Evolutionary conservation across 35 echinoderm and acorn worm species (phyloP).

Genomic region (Stichopus chloronotus): DNA sequence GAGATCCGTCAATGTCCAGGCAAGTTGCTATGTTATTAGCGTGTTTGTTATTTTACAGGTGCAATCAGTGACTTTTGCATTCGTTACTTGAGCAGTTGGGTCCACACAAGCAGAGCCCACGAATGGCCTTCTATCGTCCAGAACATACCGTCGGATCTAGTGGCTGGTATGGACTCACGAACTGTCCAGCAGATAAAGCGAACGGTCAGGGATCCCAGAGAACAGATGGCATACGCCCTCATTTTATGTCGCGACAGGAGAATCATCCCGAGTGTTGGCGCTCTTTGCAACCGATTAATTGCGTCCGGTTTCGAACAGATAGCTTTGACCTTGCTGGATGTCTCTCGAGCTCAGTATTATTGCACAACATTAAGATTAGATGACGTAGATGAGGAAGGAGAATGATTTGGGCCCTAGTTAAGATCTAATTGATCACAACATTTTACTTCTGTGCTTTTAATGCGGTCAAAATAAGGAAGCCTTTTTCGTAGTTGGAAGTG

Average conservation of each 20-base stretch:
- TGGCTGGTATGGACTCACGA: constrained; percentile 73
- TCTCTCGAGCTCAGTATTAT: constrained; percentile 75
- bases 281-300: constrained; percentile 74
- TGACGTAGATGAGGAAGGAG: constrained; percentile 59
- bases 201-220: constrained; percentile 58
- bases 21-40: too few relatives aligned
- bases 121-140: constrained; percentile 88
- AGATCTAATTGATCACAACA: not conserved
- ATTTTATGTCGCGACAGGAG: constrained; percentile 66
- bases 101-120: constrained; percentile 83
- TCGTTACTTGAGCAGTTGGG: constrained; percentile 83
- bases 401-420: not conserved
- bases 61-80: constrained; percentile 88
- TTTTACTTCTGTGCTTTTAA: not conserved
- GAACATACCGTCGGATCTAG: constrained; percentile 79
- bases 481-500: too few relatives aligned
- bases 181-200: constrained; percentile 78
- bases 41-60: constrained; percentile 54
- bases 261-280: constrained; percentile 61
- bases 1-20: too few relatives aligned
- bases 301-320: constrained; percentile 82
- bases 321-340: constrained; percentile 77
- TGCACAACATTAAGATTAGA: constrained; percentile 72
- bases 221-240: constrained; percentile 78
- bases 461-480: too few relatives aligned